phyloP scores from a whole-genome alignment of 2,888 invertebrate species.

The Pristionchus fissidentatus region DNA sequence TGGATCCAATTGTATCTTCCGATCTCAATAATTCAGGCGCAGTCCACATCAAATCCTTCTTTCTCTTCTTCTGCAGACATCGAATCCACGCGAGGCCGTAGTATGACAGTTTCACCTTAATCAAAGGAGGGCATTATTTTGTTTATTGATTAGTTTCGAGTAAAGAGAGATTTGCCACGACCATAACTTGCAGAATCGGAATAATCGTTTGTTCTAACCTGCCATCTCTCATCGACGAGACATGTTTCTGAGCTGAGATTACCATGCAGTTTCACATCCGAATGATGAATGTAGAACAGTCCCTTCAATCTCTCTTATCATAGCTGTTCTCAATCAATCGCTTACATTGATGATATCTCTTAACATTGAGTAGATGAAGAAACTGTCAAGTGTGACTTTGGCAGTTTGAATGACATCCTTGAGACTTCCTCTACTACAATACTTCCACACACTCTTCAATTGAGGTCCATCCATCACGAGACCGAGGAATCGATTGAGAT shows the following conservation, averaged over 20 bases:
- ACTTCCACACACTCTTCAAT: slow-evolving; percentile 67
- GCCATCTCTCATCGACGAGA: slow-evolving; percentile 54
- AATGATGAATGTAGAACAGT: slow-evolving; percentile 48
- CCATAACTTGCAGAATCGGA: neutral
- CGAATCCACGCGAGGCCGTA: slow-evolving; percentile 61
- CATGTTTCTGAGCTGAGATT: slow-evolving; percentile 51
- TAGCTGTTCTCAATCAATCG: neutral
- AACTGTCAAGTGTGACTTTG: slow-evolving; percentile 66
- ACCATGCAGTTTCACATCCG: slow-evolving; percentile 48
- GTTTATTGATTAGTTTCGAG: neutral
- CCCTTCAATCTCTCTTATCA: slow-evolving; percentile 39
- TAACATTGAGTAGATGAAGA: slow-evolving; percentile 71
- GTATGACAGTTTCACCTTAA: slow-evolving; percentile 63
- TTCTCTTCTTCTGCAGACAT: slow-evolving; percentile 2
- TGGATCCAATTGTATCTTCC: slow-evolving; percentile 55
- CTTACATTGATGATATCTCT: slow-evolving; percentile 66
- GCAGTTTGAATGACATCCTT: slow-evolving; percentile 58
- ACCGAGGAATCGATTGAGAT: slow-evolving; percentile 71
- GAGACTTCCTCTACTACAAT: slow-evolving; percentile 55
- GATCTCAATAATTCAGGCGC: slow-evolving; percentile 39
- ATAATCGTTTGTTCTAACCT: neutral
- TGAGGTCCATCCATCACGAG: slow-evolving; percentile 66
- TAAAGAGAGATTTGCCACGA: neutral
- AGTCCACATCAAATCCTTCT: slow-evolving; percentile 45
- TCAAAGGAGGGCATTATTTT: neutral